Evolutionary conservation across 2,797 vertebrate genomes (phyloP), one percentile per base, ranked within the genome.

Genomic region (Rhincodon typus): DNA sequence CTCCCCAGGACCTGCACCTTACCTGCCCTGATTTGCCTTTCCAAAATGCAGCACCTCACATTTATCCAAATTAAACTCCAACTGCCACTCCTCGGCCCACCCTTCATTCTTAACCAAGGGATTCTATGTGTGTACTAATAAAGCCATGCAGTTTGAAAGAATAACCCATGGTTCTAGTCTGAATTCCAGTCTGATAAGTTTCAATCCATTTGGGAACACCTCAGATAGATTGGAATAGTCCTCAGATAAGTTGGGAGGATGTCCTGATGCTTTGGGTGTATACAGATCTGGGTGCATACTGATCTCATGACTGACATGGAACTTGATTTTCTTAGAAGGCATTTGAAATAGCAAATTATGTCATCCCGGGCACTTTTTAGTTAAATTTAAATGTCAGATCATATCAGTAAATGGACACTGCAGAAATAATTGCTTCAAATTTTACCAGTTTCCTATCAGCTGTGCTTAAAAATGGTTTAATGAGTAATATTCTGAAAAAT

Each of bases 371-470:
- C 67, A 50, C 7, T 46, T 3, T 72, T 25, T 21, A 15, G 88
- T 66, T 91, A 34, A 91, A 21, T 62, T 66, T 91, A 91, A 91
- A 91, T 66, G 88, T 91, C 87, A 90, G 53, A 10, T 90, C 53
- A 50, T 25, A 67, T 27, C 87, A 62, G 53, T 90, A 62, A 90
- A 62, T 90, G 62, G 93, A 72, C 38, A 46, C n/a, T 46, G 21
- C 4, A 46, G 67, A 1, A 38, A 46, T 94, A 67, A 62, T 90
- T n/a, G n/a, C 34, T 34, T 30, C 12, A 70, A 94, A 94, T 46
- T 94, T 94, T 30, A 46, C 21, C 38, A 46, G 21, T 94, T 94
- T 72, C 10, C 21, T 46, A 70, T 94, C n/a, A 67, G 46, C 90
- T 46, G 0, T 1, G 93, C 66, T 94, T 94, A 42, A 50, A 53